These are phyloP conservation scores for Herminia tarsipennalis DNA, from an alignment of 2,888 invertebrate species.

Conservation along the genomic window DNA sequence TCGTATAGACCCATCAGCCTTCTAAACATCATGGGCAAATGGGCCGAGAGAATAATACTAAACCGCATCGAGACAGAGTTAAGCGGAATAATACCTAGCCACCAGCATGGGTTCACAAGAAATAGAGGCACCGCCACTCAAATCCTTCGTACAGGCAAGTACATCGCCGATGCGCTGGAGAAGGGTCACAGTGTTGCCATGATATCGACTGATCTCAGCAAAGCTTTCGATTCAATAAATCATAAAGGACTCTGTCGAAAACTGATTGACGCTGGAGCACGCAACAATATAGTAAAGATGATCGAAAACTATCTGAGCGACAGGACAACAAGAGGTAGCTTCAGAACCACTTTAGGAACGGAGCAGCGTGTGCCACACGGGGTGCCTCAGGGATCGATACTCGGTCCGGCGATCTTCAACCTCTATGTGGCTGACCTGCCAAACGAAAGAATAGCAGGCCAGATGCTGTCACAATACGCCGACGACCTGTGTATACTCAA, in stretches of 20 bases:
- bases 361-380: too few relatives aligned
- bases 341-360: background rate
- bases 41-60: too few relatives aligned
- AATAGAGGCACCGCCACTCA: too few relatives aligned
- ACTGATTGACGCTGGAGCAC: too few relatives aligned
- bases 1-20: too few relatives aligned
- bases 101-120: too few relatives aligned
- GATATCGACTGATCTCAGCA: background rate
- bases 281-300: too few relatives aligned
- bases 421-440: background rate
- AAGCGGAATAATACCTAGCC: too few relatives aligned
- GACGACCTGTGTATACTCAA: background rate
- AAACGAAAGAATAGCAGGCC: background rate
- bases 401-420: background rate
- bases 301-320: background rate
- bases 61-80: too few relatives aligned
- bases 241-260: background rate
- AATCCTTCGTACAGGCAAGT: too few relatives aligned
- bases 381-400: background rate
- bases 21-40: too few relatives aligned
- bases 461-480: background rate
- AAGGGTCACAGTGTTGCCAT: background rate
- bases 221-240: background rate
- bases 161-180: too few relatives aligned
- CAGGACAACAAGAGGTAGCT: background rate